These are phyloP conservation scores for Channa striata DNA, from an alignment of 2,797 vertebrate genomes.

Conservation along the genomic window DNA sequence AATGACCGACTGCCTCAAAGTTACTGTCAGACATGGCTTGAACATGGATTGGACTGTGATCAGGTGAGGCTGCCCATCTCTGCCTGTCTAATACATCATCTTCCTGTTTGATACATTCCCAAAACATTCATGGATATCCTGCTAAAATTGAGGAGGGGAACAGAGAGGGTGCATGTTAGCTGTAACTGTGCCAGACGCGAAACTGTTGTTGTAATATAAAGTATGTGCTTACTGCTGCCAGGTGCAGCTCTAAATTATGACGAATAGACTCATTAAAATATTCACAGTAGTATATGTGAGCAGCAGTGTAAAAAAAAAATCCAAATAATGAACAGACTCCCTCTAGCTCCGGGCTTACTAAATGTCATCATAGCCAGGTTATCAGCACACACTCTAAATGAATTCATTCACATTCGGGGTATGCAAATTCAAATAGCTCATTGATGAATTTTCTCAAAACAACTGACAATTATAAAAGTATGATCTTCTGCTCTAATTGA, in stretches of 20 bases:
- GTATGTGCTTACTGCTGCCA: slow-evolving; percentile 1
- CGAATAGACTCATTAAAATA: slow-evolving; percentile 4
- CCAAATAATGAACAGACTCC: slow-evolving; percentile 12
- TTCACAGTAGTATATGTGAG: slow-evolving; percentile 4
- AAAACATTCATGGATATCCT: not conserved
- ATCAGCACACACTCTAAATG: not conserved
- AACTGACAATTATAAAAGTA: not conserved
- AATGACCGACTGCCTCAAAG: not conserved
- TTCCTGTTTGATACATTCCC: not conserved
- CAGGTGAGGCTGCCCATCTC: not conserved
- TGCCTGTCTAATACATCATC: not conserved
- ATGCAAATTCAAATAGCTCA: not conserved
- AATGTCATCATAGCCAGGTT: not conserved
- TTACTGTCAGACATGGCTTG: not conserved
- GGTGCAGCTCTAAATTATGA: slow-evolving; percentile 13
- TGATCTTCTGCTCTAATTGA: not conserved
- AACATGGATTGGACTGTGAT: not conserved
- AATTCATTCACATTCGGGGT: not conserved
- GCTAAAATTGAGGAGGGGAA: not conserved
- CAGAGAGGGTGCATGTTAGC: not conserved
- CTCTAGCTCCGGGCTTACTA: not conserved
- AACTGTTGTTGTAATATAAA: slow-evolving; percentile 7
- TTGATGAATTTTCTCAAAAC: not conserved
- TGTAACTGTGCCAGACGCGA: not conserved
- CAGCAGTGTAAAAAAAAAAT: slow-evolving; percentile 3